Percentiles rank a stretch among this genome's conserved stretches.
Evolutionary conservation across 2,113 vertebrate species (phyloP).

Genomic region (Conger conger): DNA sequence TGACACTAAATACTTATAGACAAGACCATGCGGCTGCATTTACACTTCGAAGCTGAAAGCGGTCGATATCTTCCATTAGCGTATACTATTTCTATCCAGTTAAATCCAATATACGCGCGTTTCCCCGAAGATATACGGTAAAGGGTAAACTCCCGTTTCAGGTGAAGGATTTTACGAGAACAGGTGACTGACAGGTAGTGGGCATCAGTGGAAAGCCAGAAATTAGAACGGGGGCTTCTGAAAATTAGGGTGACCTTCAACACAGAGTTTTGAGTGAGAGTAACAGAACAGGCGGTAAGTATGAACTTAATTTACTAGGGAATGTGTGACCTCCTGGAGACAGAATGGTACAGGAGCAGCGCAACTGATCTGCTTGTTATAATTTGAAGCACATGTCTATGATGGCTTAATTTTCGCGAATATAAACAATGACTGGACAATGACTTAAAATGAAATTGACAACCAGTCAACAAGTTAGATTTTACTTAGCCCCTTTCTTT

Average conservation of each 20-base stretch:
- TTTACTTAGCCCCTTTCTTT: not conserved
- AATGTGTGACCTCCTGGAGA: not conserved
- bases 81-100: not conserved
- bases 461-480: not conserved
- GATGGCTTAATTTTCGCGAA: slow-evolving; percentile 20
- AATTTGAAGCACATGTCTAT: not conserved
- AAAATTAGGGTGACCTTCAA: not conserved
- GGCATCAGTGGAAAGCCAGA: slow-evolving; percentile 20
- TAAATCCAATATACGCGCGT: slow-evolving; percentile 8
- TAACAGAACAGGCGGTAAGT: slow-evolving; percentile 28
- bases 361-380: slow-evolving; percentile 14
- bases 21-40: not conserved
- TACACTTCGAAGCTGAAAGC: not conserved
- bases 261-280: slow-evolving; percentile 21
- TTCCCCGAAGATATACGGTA: slow-evolving; percentile 31
- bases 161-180: slow-evolving; percentile 16
- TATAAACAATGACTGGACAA: not conserved
- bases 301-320: not conserved
- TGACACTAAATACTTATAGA: not conserved
- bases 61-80: no score
- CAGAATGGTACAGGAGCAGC: not conserved
- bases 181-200: slow-evolving; percentile 43
- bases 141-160: slow-evolving; percentile 13
- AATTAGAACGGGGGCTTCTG: not conserved
- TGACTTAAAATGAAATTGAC: not conserved